Evolutionary conservation across 2,888 invertebrate genomes (phyloP), one percentile per base, ranked within the genome.

Genomic region (Psococerastis gibbosa): DNA sequence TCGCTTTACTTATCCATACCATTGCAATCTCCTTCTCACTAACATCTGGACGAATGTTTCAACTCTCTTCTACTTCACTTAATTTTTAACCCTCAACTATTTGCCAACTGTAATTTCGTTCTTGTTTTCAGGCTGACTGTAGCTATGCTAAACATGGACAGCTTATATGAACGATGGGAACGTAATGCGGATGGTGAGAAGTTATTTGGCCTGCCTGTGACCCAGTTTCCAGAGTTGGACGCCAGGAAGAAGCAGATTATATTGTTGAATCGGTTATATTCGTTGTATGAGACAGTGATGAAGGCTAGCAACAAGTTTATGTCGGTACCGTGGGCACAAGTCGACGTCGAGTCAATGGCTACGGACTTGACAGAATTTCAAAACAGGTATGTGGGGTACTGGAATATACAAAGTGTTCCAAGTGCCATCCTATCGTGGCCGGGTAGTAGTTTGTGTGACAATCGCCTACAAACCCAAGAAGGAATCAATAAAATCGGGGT

Each of bases 291-390:
- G 52, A 70, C 78, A 53, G 89, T 91, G 1, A 78, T 85, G 66
- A 78, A 78, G 53, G 79, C 82, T 3, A 82, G 91, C 44, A 80
- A 84, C 55, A 80, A 82, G 1, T 91, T 89, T 57, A 84, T 73
- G 54, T 84, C 85, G 57, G 75, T 85, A 46, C 69, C 78, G 1
- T 92, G 89, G 89, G 62, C 64, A 4, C 81, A 83, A 45, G 76
- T 91, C 44, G 77, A 89, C 57, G 84, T 83, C 51, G 82, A 85
- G 54, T 68, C 70, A 44, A 89, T 91, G 48, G 76, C 78, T 47
- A 62, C 70, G 0, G 87, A 89, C 56, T 61, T 91, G 43, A 63
- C 70, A 9, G 89, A 91, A 38, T 91, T 88, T 57, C 85, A 88
- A 62, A 65, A 77, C 51, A 78, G 75, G 78, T 78, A 58, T 54